These are phyloP conservation scores for Passerina amoena DNA, from an alignment of 2,113 vertebrate species.

Conservation along the genomic window DNA sequence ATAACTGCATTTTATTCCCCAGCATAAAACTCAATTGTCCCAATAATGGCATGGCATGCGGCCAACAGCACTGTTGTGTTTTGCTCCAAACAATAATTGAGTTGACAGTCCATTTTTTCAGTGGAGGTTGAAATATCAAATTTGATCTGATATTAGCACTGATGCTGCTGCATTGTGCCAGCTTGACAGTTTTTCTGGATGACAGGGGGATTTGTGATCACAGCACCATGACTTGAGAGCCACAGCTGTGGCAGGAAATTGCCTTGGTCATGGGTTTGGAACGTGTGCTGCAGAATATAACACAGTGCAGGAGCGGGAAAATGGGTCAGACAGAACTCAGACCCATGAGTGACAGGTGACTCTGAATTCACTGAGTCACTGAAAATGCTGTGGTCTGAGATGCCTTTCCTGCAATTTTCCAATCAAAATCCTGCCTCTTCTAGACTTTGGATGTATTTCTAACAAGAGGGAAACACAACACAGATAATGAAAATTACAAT, in stretches of 20 bases:
- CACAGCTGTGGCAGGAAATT: slow-evolving; percentile 9
- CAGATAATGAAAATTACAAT: not conserved
- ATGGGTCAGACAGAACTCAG: not conserved
- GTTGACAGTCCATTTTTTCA: slow-evolving; percentile 59
- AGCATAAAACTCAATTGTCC: slow-evolving; percentile 57
- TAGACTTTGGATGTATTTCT: not conserved
- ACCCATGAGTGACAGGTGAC: not conserved
- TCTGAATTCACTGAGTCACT: not conserved
- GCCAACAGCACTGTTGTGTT: slow-evolving; percentile 36
- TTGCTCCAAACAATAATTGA: slow-evolving; percentile 36
- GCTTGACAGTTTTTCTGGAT: slow-evolving; percentile 23
- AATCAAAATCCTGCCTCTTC: not conserved
- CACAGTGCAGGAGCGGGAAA: not conserved
- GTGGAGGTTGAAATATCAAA: slow-evolving; percentile 46
- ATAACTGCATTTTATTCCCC: slow-evolving; percentile 16
- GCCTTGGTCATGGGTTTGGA: not conserved
- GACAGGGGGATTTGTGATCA: slow-evolving; percentile 14
- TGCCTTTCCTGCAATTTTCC: not conserved
- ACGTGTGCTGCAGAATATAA: not conserved
- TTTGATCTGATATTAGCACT: slow-evolving; percentile 43
- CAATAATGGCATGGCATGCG: slow-evolving; percentile 42
- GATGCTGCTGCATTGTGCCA: slow-evolving; percentile 41
- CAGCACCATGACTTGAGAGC: not conserved
- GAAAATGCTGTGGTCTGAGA: not conserved
- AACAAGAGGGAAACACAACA: not conserved